phyloP scores from a whole-genome alignment of 1,140 invertebrate genomes.

The Magallana angulata region DNA sequence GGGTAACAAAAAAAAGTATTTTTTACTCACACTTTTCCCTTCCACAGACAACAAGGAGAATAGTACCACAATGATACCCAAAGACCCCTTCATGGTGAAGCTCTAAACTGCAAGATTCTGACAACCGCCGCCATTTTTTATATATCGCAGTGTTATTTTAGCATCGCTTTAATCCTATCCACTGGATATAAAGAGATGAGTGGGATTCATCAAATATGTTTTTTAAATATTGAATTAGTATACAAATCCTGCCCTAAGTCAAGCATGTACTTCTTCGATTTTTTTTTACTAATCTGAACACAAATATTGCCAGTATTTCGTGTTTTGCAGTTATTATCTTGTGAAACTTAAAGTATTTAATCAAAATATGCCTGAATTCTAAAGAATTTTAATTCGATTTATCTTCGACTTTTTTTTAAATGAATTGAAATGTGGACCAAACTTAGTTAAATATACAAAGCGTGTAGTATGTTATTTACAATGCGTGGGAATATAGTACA shows the following conservation, averaged over 20 bases:
- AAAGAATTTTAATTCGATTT: too few species aligned
- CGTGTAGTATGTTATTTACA: too few species aligned
- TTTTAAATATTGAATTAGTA: background rate
- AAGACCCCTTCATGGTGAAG: background rate
- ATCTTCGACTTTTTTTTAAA: too few species aligned
- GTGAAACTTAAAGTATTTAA: background rate
- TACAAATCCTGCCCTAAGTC: background rate
- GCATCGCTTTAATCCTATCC: background rate
- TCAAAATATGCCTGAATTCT: too few species aligned
- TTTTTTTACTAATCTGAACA: background rate
- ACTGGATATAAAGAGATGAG: background rate
- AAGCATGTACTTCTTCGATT: background rate
- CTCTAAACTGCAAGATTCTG: background rate
- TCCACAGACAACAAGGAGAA: background rate
- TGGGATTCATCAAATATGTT: background rate
- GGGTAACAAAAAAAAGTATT: background rate
- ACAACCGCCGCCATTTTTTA: background rate
- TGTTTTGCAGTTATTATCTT: conserved; percentile 6
- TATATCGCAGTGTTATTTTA: background rate
- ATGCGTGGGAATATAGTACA: too few species aligned
- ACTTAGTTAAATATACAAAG: too few species aligned
- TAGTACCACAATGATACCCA: background rate
- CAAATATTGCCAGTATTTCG: background rate
- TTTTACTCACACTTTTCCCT: background rate
- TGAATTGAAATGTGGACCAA: too few species aligned